Base-by-base conservation (phyloP, 2,797 vertebrate species). In the Sarcoramphus papa region DNA sequence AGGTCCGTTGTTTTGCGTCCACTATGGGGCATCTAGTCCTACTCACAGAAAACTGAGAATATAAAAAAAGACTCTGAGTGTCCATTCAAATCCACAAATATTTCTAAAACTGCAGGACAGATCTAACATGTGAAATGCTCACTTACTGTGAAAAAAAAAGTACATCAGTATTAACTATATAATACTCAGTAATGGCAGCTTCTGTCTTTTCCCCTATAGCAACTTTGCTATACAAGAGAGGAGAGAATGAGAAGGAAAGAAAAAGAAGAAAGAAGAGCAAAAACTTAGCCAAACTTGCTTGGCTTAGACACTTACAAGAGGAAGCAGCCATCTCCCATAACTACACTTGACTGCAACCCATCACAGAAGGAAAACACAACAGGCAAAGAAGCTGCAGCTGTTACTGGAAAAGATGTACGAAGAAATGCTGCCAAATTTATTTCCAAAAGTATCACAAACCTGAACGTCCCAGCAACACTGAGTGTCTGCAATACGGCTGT, bases 331-430 rank as follows among this genome's bases (percentile, higher is more conserved):
- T 95, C 93, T 93, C 89, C 86, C 70, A 10, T 25, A 95, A 85
- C 93, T 80, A 80, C 92, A 80, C 86, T 95, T 84, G 81, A 95
- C 94, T 96, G 92, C 92, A 93, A 80, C 88, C 88, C 93, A 83
- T 83, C 95, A 97, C 94, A 97, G 93, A 97, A 96, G 92, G 95
- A 95, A 97, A 97, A 97, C 84, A 95, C 92, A 97, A 97, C 89
- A 95, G 92, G 95, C 94, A 94, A 88, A 93, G 92, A 92, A 92
- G 87, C 92, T 94, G 94, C 95, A 95, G 95, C 94, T 95, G 94
- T 85, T 97, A 64, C 93, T 96, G 93, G 89, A 63, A 94, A 92
- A 92, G 85, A 92, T 69, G 69, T 75, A 91, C 0, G 21, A 86
- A 73, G 87, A 95, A 78, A 92, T 10, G 87, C 81, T 96, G 96